phyloP scores from a whole-genome alignment of 2,888 invertebrate species.

The Nephrotoma flavescens region DNA sequence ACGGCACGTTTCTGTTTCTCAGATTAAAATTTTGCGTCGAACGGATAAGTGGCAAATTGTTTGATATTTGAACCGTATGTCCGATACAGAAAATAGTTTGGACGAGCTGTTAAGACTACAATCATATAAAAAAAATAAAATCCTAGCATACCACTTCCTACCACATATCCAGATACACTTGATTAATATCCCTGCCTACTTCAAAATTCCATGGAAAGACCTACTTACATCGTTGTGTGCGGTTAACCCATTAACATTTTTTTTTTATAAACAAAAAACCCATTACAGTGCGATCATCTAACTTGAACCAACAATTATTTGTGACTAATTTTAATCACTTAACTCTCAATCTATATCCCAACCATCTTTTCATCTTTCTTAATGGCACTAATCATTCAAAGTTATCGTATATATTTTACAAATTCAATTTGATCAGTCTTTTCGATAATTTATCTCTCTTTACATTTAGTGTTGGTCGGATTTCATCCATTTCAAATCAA shows the following conservation, averaged over 20 bases:
- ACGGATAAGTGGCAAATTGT: too few species aligned
- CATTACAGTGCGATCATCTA: background rate
- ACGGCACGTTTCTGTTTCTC: too few species aligned
- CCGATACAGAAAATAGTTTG: too few species aligned
- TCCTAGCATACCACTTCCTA: too few species aligned
- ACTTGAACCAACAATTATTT: background rate
- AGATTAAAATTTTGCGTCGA: too few species aligned
- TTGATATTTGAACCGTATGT: too few species aligned
- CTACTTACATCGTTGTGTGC: background rate
- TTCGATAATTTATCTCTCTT: background rate
- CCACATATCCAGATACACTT: background rate
- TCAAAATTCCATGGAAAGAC: background rate
- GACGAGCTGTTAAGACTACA: too few species aligned
- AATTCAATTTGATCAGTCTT: background rate
- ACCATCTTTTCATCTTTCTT: background rate
- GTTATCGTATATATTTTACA: background rate
- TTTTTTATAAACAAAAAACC: background rate
- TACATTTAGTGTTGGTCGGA: background rate
- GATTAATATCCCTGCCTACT: background rate
- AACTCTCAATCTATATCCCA: background rate
- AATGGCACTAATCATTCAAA: background rate
- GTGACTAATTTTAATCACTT: background rate
- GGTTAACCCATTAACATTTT: background rate
- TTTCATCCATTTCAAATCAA: background rate
- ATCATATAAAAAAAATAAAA: too few species aligned